Percentiles rank a stretch among this genome's conserved stretches.
Evolutionary conservation across 1,140 invertebrate genomes (phyloP).

Genomic region (Sitobion miscanthi): DNA sequence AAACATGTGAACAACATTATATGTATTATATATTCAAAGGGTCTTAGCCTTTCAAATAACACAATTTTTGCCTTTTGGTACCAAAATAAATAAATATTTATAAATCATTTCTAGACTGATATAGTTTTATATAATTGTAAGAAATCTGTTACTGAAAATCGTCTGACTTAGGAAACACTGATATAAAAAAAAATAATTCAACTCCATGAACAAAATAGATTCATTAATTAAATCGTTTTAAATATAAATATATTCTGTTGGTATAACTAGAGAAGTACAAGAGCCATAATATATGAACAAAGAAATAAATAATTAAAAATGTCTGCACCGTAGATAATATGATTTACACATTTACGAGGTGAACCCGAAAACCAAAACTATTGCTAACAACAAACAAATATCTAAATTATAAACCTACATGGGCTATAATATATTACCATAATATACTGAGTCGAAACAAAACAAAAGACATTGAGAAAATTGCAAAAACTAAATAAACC

Average conservation of each 20-base stretch:
- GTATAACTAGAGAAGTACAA: neutral
- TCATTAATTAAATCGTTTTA: too few relatives aligned
- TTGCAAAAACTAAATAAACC: neutral
- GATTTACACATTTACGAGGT: neutral
- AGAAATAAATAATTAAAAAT: neutral
- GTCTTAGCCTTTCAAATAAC: too few relatives aligned
- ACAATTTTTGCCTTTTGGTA: neutral
- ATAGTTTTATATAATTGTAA: too few relatives aligned
- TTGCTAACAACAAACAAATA: neutral
- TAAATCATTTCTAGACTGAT: too few relatives aligned
- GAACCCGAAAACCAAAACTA: neutral
- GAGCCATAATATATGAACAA: neutral
- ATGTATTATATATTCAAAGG: too few relatives aligned
- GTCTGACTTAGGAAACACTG: too few relatives aligned
- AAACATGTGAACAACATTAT: neutral
- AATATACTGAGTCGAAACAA: too few relatives aligned
- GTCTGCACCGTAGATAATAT: neutral
- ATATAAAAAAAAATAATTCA: too few relatives aligned
- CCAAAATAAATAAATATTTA: neutral
- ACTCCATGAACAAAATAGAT: too few relatives aligned
- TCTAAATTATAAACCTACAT: neutral
- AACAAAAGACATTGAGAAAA: neutral
- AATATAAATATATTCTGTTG: neutral
- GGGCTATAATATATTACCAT: too few relatives aligned
- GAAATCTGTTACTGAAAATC: too few relatives aligned